phyloP scores from a whole-genome alignment of 2,113 vertebrate genomes.

The Aphyosemion australe region DNA sequence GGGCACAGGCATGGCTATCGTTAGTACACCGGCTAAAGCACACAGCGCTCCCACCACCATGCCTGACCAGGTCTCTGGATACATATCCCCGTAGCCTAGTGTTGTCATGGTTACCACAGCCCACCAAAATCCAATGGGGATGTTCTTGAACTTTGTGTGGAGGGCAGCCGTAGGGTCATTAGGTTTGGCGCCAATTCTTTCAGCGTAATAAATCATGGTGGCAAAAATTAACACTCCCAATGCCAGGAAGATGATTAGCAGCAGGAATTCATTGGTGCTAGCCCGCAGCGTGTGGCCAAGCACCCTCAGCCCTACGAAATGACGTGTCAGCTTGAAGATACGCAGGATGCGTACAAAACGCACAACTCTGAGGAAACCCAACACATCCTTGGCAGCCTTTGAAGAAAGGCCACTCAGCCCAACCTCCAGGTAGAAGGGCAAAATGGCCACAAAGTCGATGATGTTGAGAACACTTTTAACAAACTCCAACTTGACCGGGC shows the following conservation, averaged over 20 bases:
- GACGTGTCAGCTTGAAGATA: conserved; percentile 98
- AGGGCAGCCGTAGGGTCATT: conserved; percentile 90
- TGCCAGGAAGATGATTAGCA: conserved; percentile 97
- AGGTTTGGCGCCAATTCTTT: conserved; percentile 91
- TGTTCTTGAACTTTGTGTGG: conserved; percentile 97
- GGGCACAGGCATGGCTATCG: conserved; percentile 98
- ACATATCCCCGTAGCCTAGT: conserved; percentile 97
- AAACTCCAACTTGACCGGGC: conserved; percentile 97
- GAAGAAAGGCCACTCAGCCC: conserved; percentile 95
- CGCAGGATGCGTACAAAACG: conserved; percentile 96
- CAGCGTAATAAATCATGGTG: conserved; percentile 99
- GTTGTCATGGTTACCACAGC: conserved; percentile 99
- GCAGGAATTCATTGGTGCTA: conserved; percentile 96
- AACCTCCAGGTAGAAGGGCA: conserved; percentile 97
- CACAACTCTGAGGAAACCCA: conserved; percentile 97
- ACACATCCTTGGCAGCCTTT: conserved; percentile 96
- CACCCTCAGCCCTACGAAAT: conserved; percentile 95
- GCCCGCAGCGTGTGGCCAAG: conserved; percentile 95
- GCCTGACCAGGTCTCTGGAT: conserved; percentile 96
- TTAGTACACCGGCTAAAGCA: conserved; percentile 92
- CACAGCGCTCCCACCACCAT: conserved; percentile 97
- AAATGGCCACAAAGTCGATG: conserved; percentile 97
- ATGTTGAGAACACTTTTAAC: conserved; percentile 96
- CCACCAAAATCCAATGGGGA: conserved; percentile 99
- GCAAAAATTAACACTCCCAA: conserved; percentile 97